These are phyloP conservation scores for Baronia brevicornis DNA, from an alignment of 2,888 invertebrate genomes.

Conservation along the genomic window DNA sequence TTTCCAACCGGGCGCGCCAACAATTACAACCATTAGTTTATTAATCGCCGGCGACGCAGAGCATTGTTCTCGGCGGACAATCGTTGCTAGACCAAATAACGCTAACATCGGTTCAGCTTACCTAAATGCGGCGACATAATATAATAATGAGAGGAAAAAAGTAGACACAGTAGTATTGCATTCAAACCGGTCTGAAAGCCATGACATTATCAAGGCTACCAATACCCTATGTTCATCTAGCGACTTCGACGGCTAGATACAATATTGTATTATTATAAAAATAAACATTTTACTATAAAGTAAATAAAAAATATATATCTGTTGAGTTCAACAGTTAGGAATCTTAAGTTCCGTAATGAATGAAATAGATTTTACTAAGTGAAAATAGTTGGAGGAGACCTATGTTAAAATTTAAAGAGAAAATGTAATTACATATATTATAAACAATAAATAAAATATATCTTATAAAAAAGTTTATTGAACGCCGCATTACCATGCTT, in stretches of 20 bases:
- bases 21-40: slow-evolving; percentile 66
- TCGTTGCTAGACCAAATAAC: slow-evolving; percentile 70
- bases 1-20: too few relatives aligned
- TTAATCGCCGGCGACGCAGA: slow-evolving; percentile 50
- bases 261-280: too few relatives aligned
- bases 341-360: too few relatives aligned
- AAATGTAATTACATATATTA: too few relatives aligned
- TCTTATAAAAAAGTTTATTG: too few relatives aligned
- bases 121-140: slow-evolving; percentile 40
- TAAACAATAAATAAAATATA: too few relatives aligned
- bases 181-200: slow-evolving; percentile 36
- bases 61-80: slow-evolving; percentile 67
- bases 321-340: too few relatives aligned
- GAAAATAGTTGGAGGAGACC: too few relatives aligned
- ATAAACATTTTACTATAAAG: background rate
- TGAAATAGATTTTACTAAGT: too few relatives aligned
- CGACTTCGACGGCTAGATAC: background rate
- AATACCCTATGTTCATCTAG: slow-evolving; percentile 10
- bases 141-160: slow-evolving; percentile 42
- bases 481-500: too few relatives aligned
- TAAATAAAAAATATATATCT: too few relatives aligned
- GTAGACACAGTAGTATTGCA: slow-evolving; percentile 37
- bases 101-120: slow-evolving; percentile 41
- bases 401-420: too few relatives aligned
- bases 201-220: slow-evolving; percentile 31